These are phyloP conservation scores for Indicator indicator DNA, from an alignment of 2,113 vertebrate species.

Conservation along the genomic window DNA sequence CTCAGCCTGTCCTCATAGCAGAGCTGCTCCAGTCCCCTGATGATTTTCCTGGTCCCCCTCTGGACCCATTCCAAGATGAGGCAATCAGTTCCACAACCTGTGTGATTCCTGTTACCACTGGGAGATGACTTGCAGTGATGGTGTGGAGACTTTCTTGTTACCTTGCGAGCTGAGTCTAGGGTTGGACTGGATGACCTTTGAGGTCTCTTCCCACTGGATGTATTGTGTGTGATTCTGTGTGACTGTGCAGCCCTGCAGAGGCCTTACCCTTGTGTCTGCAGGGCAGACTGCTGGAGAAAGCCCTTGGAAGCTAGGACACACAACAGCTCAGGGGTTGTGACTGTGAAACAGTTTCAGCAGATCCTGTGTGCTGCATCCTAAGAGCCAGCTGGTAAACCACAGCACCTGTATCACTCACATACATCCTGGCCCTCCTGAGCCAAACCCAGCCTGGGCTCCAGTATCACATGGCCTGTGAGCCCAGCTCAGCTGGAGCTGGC, in stretches of 20 bases:
- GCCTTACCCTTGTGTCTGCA: accelerated
- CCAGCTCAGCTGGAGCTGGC: not conserved
- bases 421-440: accelerated
- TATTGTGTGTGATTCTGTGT: too few species aligned
- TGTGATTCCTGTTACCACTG: not conserved
- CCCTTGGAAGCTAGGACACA: not conserved
- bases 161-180: not conserved
- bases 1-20: too few species aligned
- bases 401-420: accelerated
- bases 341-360: not conserved
- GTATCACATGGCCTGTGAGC: accelerated
- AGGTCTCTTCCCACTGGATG: too few species aligned
- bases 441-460: not conserved
- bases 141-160: accelerated
- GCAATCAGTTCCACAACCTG: not conserved
- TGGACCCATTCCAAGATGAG: not conserved
- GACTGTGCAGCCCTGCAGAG: not conserved
- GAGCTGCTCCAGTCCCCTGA: too few species aligned
- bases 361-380: not conserved
- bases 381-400: not conserved
- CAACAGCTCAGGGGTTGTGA: not conserved
- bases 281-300: accelerated
- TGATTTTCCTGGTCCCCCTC: too few species aligned
- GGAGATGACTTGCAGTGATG: not conserved
- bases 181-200: too few species aligned